Evolutionary conservation across 2,113 vertebrate genomes (phyloP).

Genomic region (Micromys minutus): DNA sequence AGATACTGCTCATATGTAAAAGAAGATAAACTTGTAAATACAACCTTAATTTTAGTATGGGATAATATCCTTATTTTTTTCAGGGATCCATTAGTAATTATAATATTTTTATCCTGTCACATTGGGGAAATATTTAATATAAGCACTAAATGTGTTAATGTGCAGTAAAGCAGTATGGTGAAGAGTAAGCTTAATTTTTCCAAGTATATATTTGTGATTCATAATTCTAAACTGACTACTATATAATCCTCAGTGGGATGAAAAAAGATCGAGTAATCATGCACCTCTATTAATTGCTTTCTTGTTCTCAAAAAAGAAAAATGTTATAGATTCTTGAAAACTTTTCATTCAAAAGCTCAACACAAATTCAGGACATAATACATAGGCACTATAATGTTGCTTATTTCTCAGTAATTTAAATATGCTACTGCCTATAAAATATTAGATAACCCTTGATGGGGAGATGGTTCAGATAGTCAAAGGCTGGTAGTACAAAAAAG

Average conservation of each 20-base stretch:
- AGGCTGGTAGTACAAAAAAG: background rate
- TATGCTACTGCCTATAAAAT: slow-evolving; percentile 13
- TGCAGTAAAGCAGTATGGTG: slow-evolving; percentile 60
- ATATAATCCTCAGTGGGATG: slow-evolving; percentile 57
- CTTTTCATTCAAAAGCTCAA: slow-evolving; percentile 35
- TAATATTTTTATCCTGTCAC: slow-evolving; percentile 54
- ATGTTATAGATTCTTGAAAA: slow-evolving; percentile 34
- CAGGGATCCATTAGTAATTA: slow-evolving; percentile 39
- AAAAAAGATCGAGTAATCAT: slow-evolving; percentile 59
- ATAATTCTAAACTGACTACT: slow-evolving; percentile 65
- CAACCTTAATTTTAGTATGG: background rate
- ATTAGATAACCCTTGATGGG: too few species aligned
- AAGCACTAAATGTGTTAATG: slow-evolving; percentile 52
- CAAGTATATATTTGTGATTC: slow-evolving; percentile 69
- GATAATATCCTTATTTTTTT: slow-evolving; percentile 14
- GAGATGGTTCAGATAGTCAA: background rate
- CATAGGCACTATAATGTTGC: background rate
- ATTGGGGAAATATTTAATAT: slow-evolving; percentile 39
- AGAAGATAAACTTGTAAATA: slow-evolving; percentile 47
- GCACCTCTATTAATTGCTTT: slow-evolving; percentile 52
- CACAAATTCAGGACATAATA: slow-evolving; percentile 31
- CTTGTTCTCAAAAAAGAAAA: slow-evolving; percentile 62
- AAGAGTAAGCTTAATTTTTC: slow-evolving; percentile 70
- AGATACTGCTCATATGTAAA: background rate
- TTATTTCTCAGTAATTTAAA: slow-evolving; percentile 53